Evolutionary conservation across 2,113 vertebrate species (phyloP).

Genomic region (Calypte anna): DNA sequence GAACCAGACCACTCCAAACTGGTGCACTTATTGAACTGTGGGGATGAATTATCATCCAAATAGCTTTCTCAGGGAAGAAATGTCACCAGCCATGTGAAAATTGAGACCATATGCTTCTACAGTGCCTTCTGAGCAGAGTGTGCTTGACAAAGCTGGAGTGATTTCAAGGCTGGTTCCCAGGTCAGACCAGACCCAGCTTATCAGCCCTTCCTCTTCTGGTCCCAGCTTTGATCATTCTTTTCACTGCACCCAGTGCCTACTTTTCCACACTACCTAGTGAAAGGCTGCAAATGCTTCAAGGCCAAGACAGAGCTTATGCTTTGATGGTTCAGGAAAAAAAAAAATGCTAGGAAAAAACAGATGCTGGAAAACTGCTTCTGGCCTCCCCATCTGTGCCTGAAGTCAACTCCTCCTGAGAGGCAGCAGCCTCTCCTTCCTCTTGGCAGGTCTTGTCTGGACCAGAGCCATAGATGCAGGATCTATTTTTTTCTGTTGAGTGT

Average conservation of each 20-base stretch:
- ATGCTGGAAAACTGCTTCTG: background rate
- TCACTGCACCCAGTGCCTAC: background rate
- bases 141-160: background rate
- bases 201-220: background rate
- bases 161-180: background rate
- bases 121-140: background rate
- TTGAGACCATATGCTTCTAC: background rate
- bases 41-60: background rate
- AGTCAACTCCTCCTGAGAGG: background rate
- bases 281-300: constrained; percentile 8
- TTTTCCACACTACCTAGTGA: background rate
- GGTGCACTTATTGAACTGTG: background rate
- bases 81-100: background rate
- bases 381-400: background rate
- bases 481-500: background rate
- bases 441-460: constrained; percentile 16
- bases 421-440: background rate
- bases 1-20: background rate
- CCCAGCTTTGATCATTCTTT: background rate
- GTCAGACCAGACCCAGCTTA: background rate
- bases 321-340: background rate
- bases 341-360: background rate
- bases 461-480: background rate
- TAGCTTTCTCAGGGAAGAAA: constrained; percentile 2
- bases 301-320: background rate